phyloP scores from a whole-genome alignment of 2,113 vertebrate genomes.

The Hystrix brachyura region DNA sequence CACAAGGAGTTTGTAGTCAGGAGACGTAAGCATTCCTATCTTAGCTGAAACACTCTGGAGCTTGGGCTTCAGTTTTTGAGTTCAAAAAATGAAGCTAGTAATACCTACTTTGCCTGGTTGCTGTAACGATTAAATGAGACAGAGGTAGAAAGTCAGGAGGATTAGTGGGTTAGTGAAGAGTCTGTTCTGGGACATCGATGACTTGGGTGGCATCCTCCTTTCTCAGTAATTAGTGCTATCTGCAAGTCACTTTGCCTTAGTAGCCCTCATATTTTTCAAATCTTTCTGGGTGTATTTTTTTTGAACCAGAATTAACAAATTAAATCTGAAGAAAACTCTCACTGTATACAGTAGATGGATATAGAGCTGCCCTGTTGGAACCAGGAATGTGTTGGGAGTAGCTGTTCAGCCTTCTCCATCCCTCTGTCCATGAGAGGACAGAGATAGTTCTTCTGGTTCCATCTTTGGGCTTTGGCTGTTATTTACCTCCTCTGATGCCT shows the following conservation, averaged over 20 bases:
- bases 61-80: background rate
- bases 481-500: background rate
- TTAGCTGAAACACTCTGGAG: background rate
- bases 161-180: background rate
- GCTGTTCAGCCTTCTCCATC: background rate
- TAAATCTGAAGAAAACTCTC: background rate
- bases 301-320: slow-evolving; percentile 25
- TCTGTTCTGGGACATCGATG: background rate
- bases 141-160: background rate
- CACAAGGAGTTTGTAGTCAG: background rate
- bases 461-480: background rate
- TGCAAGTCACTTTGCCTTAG: background rate
- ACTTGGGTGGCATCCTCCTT: background rate
- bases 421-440: background rate
- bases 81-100: background rate
- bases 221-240: background rate
- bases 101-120: background rate
- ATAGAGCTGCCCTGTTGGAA: background rate
- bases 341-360: background rate
- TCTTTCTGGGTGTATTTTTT: background rate
- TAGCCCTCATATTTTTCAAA: background rate
- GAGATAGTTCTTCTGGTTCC: background rate
- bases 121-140: background rate
- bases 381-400: background rate
- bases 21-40: background rate